These are phyloP conservation scores for Pycnonotus jocosus DNA, from an alignment of 2,113 vertebrate genomes.

Conservation along the genomic window DNA sequence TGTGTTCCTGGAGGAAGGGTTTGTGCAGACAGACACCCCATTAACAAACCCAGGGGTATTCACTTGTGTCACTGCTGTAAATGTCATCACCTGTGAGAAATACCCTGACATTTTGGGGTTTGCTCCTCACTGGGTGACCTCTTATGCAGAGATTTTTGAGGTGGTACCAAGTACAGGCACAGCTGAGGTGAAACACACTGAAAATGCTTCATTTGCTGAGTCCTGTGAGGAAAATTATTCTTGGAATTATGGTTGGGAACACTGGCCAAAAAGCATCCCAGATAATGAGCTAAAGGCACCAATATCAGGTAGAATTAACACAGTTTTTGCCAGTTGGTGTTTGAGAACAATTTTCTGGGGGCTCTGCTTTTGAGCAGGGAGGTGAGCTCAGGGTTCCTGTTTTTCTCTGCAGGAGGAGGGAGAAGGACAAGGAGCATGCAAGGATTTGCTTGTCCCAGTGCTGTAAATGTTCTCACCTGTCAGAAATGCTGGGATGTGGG, in stretches of 20 bases:
- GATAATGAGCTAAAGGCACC: not conserved
- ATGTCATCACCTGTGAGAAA: not conserved
- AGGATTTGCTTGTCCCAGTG: not conserved
- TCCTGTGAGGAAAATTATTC: not conserved
- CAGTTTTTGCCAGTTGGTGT: not conserved
- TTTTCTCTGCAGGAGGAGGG: not conserved
- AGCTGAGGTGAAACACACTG: not conserved
- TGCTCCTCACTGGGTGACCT: not conserved
- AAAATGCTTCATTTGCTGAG: not conserved
- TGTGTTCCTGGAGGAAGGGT: not conserved
- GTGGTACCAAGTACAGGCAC: accelerated
- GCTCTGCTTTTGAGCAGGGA: not conserved
- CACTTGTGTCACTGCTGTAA: too few species aligned
- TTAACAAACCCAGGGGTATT: not conserved
- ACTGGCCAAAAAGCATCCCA: not conserved
- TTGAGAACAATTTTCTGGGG: accelerated
- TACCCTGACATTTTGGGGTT: accelerated
- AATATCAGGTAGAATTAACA: not conserved
- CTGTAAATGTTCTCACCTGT: not conserved
- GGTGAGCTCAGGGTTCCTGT: not conserved
- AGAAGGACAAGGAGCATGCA: not conserved
- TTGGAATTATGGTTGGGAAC: not conserved
- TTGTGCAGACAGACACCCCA: not conserved
- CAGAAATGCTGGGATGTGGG: not conserved
- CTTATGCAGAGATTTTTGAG: not conserved